Conservation (phyloP, 2,797 vertebrate species). For the Pseudochaenichthys georgianus region DNA sequence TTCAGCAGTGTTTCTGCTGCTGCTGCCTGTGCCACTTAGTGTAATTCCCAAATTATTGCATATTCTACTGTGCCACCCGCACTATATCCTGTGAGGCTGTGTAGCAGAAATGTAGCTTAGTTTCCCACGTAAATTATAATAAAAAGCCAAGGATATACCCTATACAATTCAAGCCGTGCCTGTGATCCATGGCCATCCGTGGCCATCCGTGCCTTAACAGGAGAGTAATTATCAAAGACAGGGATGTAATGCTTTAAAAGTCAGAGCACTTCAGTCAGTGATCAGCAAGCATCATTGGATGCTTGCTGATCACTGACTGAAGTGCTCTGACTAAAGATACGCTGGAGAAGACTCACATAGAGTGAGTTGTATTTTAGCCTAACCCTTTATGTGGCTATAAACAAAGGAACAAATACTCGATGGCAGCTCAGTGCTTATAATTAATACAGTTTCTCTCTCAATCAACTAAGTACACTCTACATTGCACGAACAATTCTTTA, state of each 20-base stretch:
- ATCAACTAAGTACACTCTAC: no score
- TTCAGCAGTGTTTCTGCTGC: constrained; percentile 3
- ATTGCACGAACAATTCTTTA: no score
- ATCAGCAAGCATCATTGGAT: neutral
- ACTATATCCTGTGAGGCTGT: neutral
- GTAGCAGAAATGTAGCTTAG: neutral
- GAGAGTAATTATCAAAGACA: neutral
- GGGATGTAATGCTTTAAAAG: neutral
- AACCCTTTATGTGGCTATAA: no score
- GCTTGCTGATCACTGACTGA: no score
- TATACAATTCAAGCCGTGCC: neutral
- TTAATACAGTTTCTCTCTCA: no score
- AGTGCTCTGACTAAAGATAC: neutral
- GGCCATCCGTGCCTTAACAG: neutral
- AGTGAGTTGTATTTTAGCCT: neutral
- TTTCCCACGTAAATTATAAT: neutral
- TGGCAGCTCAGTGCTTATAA: no score
- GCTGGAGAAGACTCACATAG: no score
- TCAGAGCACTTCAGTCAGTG: neutral
- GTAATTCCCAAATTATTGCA: constrained; percentile 10
- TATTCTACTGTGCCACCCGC: constrained; percentile 21
- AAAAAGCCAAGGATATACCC: neutral
- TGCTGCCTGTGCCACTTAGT: constrained; percentile 5
- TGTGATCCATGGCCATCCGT: neutral
- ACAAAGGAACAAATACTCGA: no score